Conservation (phyloP, 2,113 vertebrate species). For the Raja brachyura region DNA sequence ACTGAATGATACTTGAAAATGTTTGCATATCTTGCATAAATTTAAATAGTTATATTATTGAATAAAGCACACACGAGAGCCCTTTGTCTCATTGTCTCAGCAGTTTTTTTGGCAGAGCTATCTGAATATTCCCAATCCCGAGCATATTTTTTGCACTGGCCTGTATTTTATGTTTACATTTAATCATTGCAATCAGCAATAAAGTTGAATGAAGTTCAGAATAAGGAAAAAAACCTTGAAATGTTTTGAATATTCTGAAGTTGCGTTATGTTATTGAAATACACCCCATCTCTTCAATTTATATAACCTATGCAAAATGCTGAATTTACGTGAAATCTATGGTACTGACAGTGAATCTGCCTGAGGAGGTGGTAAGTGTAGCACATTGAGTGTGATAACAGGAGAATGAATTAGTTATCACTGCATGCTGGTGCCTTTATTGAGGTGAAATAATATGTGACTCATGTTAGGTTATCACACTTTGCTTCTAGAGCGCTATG, state of each 20-base stretch:
- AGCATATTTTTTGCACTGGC: too few relatives aligned
- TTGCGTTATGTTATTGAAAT: not conserved
- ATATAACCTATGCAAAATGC: not conserved
- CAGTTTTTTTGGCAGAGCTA: too few relatives aligned
- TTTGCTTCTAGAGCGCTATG: not conserved
- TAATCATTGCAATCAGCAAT: not conserved
- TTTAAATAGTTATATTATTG: too few relatives aligned
- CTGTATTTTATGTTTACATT: too few relatives aligned
- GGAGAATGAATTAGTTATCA: conserved; percentile 31
- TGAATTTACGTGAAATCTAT: conserved; percentile 21
- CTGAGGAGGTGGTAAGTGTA: conserved; percentile 32
- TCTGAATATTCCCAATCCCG: too few relatives aligned
- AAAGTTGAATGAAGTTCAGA: not conserved
- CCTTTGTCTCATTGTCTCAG: too few relatives aligned
- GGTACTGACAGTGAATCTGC: conserved; percentile 1
- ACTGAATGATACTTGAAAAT: not conserved
- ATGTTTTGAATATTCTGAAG: not conserved
- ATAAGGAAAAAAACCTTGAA: not conserved
- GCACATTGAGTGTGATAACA: conserved; percentile 16
- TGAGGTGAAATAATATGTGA: conserved; percentile 13
- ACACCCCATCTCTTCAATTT: not conserved
- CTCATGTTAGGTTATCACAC: conserved; percentile 24
- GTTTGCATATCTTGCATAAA: not conserved
- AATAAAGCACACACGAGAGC: too few relatives aligned
- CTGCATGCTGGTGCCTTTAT: conserved; percentile 3